Percentiles rank a stretch among this genome's conserved stretches.
These are phyloP conservation scores for Argyrosomus japonicus DNA, from an alignment of 2,113 vertebrate species.

Conservation along the genomic window DNA sequence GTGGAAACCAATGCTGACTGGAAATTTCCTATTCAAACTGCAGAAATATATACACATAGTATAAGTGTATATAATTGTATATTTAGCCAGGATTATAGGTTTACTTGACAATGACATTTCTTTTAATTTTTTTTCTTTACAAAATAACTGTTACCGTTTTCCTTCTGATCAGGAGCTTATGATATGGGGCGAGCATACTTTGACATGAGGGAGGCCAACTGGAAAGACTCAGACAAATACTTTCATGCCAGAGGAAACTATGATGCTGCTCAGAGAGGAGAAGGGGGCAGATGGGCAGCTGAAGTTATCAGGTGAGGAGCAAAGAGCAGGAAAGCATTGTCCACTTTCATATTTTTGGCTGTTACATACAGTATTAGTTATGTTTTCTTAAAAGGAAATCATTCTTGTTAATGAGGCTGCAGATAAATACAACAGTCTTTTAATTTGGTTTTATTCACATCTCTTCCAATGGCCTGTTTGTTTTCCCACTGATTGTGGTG, in stretches of 20 bases:
- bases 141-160: neutral
- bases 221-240: slow-evolving; percentile 65
- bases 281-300: slow-evolving; percentile 64
- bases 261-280: slow-evolving; percentile 65
- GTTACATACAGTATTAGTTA: too few species aligned
- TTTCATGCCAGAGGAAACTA: slow-evolving; percentile 75
- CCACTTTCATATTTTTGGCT: too few species aligned
- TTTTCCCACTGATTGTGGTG: too few species aligned
- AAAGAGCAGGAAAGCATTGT: neutral
- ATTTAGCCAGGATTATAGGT: neutral
- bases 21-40: slow-evolving; percentile 36
- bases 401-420: too few species aligned
- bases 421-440: too few species aligned
- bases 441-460: too few species aligned
- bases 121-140: neutral
- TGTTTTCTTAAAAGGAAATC: too few species aligned
- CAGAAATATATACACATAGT: neutral
- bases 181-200: slow-evolving; percentile 53
- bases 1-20: slow-evolving; percentile 55
- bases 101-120: neutral
- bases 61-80: neutral
- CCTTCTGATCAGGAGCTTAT: slow-evolving; percentile 22
- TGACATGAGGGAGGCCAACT: slow-evolving; percentile 57
- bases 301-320: slow-evolving; percentile 64
- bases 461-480: neutral